Evolutionary conservation across 53 echinoderm and acorn worm genomes (phyloP), one percentile per base, ranked within the genome.

Genomic region (Arbacia lixula): DNA sequence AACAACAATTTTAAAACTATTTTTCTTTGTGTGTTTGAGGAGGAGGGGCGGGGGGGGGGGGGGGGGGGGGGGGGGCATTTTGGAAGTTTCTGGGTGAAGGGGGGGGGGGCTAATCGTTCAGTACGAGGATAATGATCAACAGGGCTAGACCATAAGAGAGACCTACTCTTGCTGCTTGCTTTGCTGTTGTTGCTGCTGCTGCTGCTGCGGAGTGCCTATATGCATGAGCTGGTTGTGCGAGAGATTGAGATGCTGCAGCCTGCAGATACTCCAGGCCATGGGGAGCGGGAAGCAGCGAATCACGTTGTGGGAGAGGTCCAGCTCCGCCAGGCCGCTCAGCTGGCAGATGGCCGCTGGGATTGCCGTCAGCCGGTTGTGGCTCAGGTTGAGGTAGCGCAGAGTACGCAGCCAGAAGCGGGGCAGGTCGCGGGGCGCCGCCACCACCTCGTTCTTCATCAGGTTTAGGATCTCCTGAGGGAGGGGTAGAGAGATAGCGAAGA

Each of bases 221-320:
- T 86, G 87, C n/a, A 69, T 46, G 5, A 93, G 90, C 14, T 72
- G 85, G 42, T 93, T 93, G 33, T 80, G 24, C 2, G 93, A 71
- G 81, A 93, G 76, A 53, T 58, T 52, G 5, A 93, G 81, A 5
- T 87, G 78, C 51, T 85, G 88, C 3, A 93, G 85, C 40, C 83
- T 81, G 40, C 84, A 80, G 32, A 90, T 82, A 11, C 66, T 57
- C 86, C 93, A 93, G 5, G 53, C 66, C 2, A 22, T n/a, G 1
- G 82, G 82, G 10, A 46, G 20, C 8, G 82, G 82, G 20, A 81
- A 81, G 65, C 82, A 75, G 33, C 76, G 76, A 12, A 81, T 43
- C 19, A 81, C 63, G 61, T 81, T 81, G 39, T 63, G 82, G 32
- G 82, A 81, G 2, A 94, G 78, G 38, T 94, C 91, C 6, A 94